Conservation (phyloP, 2,797 vertebrate genomes). For the Spheniscus humboldti region DNA sequence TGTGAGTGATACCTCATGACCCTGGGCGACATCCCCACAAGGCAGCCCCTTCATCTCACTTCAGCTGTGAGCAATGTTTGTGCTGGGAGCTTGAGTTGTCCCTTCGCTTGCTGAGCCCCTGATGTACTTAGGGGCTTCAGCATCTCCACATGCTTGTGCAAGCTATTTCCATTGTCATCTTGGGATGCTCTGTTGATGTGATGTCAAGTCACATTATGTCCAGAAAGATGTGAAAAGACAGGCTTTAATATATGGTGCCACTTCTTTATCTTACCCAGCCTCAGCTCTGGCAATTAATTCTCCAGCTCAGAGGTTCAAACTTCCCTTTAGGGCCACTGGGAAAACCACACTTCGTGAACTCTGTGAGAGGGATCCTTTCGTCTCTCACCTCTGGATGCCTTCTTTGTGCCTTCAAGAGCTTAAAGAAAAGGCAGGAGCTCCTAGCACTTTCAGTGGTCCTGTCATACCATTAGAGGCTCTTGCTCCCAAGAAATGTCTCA, state of each 20-base stretch:
- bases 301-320: neutral
- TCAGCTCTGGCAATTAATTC: conserved; percentile 1
- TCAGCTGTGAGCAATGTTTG: neutral
- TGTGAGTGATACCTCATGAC: neutral
- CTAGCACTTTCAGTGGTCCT: neutral
- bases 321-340: neutral
- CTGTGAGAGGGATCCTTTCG: neutral
- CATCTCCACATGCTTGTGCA: neutral
- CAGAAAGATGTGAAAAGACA: conserved; percentile 38
- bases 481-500: neutral
- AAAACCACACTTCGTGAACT: neutral
- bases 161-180: neutral
- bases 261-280: neutral
- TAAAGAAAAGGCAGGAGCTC: neutral
- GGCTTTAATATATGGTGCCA: neutral
- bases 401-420: neutral
- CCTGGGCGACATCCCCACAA: neutral
- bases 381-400: neutral
- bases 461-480: neutral
- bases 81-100: neutral
- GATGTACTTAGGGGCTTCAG: neutral
- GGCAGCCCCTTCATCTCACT: neutral
- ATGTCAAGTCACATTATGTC: conserved; percentile 32
- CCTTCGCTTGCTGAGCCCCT: neutral
- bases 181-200: neutral